Conservation (phyloP, 1,140 invertebrate species). For the Homalodisca vitripennis region DNA sequence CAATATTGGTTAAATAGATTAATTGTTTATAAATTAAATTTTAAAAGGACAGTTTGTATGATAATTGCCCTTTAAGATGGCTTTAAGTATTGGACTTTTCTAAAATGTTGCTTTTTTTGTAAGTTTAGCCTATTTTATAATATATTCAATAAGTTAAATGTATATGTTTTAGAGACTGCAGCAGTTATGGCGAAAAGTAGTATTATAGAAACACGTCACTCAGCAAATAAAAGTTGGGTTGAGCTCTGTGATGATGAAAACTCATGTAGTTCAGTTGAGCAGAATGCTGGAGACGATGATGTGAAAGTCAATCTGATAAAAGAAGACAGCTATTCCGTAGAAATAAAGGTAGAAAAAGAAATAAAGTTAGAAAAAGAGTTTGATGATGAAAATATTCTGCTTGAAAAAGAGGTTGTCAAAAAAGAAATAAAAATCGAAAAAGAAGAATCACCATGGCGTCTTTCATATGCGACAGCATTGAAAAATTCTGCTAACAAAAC, state of each 20-base stretch:
- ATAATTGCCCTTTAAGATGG: too few species aligned
- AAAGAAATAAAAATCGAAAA: constrained; percentile 22
- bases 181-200: too few species aligned
- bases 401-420: background rate
- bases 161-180: too few species aligned
- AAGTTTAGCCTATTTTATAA: too few species aligned
- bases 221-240: constrained; percentile 38
- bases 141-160: too few species aligned
- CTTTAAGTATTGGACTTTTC: too few species aligned
- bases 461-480: constrained; percentile 27
- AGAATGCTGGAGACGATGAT: constrained; percentile 7
- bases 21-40: too few species aligned
- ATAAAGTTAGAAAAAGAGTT: constrained; percentile 12
- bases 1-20: too few species aligned
- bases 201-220: too few species aligned
- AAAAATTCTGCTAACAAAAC: constrained; percentile 20
- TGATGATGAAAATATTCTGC: background rate
- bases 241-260: constrained; percentile 38
- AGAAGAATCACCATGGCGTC: background rate
- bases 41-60: too few species aligned
- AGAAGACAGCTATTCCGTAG: constrained; percentile 8
- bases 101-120: too few species aligned
- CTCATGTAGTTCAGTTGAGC: background rate
- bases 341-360: constrained; percentile 16
- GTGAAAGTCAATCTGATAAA: background rate